Evolutionary conservation across 2,113 vertebrate species (phyloP).

Genomic region (Coryphaenoides rupestris): DNA sequence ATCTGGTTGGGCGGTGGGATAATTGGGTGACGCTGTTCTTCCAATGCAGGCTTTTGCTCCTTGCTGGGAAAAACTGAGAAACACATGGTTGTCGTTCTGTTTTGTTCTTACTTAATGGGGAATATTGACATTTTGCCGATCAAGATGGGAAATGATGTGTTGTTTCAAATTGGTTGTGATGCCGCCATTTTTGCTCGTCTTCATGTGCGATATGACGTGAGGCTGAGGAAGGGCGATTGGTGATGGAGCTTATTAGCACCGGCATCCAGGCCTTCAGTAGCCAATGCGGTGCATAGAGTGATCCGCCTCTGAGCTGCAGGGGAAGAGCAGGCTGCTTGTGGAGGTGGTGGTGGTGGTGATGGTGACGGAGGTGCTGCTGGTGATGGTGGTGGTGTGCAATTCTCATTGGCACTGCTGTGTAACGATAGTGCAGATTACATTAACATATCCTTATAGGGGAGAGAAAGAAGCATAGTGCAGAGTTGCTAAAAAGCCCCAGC

Average conservation of each 20-base stretch:
- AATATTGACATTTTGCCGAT: neutral
- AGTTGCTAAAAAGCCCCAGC: conserved; percentile 27
- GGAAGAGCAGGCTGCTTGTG: conserved; percentile 11
- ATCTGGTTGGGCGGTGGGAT: neutral
- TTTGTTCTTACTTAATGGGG: no score
- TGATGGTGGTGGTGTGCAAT: conserved; percentile 20
- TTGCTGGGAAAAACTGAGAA: neutral
- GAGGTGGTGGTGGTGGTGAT: no score
- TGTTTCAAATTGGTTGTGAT: neutral
- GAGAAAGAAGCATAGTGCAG: conserved; percentile 26
- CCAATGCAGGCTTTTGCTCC: conserved; percentile 9
- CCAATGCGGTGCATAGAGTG: no score
- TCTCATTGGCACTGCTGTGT: conserved; percentile 37
- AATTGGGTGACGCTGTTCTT: conserved; percentile 1
- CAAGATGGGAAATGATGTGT: conserved; percentile 16
- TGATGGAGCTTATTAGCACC: conserved; percentile 1
- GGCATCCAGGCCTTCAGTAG: neutral
- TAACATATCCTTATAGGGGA: conserved; percentile 51
- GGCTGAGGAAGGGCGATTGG: neutral
- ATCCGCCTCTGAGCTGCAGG: conserved; percentile 23
- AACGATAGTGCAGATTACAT: conserved; percentile 46
- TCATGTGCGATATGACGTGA: conserved; percentile 15
- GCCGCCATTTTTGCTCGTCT: neutral
- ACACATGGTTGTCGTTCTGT: neutral
- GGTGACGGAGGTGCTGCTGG: no score